These are phyloP conservation scores for Discoglossus pictus DNA, from an alignment of 2,797 vertebrate genomes.

Conservation along the genomic window DNA sequence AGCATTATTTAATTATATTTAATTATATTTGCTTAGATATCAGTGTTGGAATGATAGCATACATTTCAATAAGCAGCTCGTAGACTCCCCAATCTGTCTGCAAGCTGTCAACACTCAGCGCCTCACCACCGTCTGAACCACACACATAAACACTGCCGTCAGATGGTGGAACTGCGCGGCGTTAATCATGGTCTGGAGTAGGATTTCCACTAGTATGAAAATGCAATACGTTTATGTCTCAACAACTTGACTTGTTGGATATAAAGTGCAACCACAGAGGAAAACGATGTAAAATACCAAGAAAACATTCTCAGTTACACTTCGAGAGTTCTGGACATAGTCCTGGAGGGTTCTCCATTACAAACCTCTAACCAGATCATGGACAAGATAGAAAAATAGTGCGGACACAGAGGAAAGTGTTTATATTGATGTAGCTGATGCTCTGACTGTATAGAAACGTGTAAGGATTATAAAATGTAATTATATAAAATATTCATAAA, in stretches of 20 bases:
- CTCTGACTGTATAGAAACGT: no score
- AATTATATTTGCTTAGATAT: conserved; percentile 18
- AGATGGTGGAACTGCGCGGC: conserved; percentile 37
- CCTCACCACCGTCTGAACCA: conserved; percentile 18
- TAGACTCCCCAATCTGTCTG: conserved; percentile 38
- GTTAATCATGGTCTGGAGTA: conserved; percentile 11
- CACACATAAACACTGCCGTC: conserved; percentile 23
- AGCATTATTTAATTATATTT: conserved; percentile 15
- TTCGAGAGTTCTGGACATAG: no score
- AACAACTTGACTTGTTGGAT: conserved; percentile 14
- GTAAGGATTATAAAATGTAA: no score
- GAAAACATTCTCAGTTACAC: conserved; percentile 30
- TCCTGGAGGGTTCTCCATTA: no score
- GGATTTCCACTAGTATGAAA: conserved; percentile 7
- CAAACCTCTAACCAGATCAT: no score
- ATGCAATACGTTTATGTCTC: conserved; percentile 20
- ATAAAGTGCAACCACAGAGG: conserved; percentile 28
- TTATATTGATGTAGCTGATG: no score
- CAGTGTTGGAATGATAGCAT: conserved; percentile 9
- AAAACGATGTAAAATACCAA: conserved; percentile 5
- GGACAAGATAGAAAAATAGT: no score
- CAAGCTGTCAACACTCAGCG: conserved; percentile 33
- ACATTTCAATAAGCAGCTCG: conserved; percentile 14
- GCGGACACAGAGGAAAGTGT: no score
- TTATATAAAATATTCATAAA: no score